phyloP scores from a whole-genome alignment of 2,888 invertebrate genomes.

The Drosophila paucipuncta region DNA sequence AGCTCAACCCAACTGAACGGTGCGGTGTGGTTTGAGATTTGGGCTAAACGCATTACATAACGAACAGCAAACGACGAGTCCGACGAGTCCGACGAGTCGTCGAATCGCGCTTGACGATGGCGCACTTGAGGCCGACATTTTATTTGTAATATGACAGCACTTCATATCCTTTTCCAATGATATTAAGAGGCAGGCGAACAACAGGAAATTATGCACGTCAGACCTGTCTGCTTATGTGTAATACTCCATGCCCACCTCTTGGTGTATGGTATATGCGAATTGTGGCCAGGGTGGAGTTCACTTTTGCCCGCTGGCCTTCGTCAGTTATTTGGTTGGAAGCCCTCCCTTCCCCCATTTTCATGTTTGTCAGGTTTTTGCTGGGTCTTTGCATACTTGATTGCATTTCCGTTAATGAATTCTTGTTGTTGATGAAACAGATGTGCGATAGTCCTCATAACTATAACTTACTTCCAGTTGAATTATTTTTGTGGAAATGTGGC shows the following conservation, averaged over 20 bases:
- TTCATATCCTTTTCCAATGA: constrained; percentile 71
- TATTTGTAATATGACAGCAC: constrained; percentile 74
- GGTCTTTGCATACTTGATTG: constrained; percentile 66
- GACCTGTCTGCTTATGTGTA: constrained; percentile 73
- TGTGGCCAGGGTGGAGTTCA: not conserved
- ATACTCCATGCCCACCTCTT: constrained; percentile 32
- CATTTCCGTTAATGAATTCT: constrained; percentile 62
- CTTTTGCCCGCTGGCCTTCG: constrained; percentile 42
- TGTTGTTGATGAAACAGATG: constrained; percentile 50
- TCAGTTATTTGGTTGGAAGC: constrained; percentile 40
- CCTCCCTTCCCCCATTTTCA: constrained; percentile 4
- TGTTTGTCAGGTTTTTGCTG: constrained; percentile 44
- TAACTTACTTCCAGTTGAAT: constrained; percentile 12
- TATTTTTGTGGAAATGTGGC: not conserved
- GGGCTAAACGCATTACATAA: constrained; percentile 60
- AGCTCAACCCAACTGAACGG: not conserved
- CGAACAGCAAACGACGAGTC: constrained; percentile 4
- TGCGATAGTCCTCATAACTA: constrained; percentile 35
- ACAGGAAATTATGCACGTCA: constrained; percentile 74
- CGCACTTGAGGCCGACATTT: constrained; percentile 62
- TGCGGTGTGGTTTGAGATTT: constrained; percentile 37
- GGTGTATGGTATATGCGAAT: not conserved
- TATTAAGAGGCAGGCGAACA: constrained; percentile 56
- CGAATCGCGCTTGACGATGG: constrained; percentile 19
- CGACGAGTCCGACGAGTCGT: not conserved